Base-by-base conservation (phyloP, 2,888 invertebrate species). In the Lissocephala sabroskyi region DNA sequence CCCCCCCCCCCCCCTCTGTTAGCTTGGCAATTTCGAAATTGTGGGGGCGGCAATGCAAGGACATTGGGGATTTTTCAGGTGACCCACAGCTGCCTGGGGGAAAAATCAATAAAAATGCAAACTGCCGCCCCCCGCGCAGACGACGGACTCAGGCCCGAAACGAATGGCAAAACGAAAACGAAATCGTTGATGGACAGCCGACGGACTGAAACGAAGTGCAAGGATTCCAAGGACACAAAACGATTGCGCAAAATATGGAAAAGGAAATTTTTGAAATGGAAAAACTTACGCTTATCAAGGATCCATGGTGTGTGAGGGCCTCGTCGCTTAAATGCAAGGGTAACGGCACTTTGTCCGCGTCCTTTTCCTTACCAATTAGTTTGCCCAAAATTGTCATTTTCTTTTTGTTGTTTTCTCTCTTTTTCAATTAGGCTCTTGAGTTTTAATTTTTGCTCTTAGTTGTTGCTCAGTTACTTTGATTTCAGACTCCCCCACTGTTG, bases 381-480 rank as follows among this genome's bases (percentile, higher is more conserved):
- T 93, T 94, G 5, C 91, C 91, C 70, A 94, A 86, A 82, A 94
- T 89, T 55, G 94, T 94, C 94, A 95, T 95, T 62, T n/a, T n/a
- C n/a, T n/a, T n/a, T n/a, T n/a, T n/a, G n/a, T n/a, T n/a, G n/a
- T n/a, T n/a, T n/a, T n/a, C n/a, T n/a, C n/a, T n/a, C n/a, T n/a
- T n/a, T n/a, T n/a, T n/a, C n/a, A n/a, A n/a, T n/a, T n/a, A n/a
- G n/a, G n/a, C n/a, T n/a, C n/a, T n/a, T n/a, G n/a, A n/a, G n/a
- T n/a, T n/a, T n/a, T n/a, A n/a, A n/a, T n/a, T n/a, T n/a, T n/a
- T n/a, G n/a, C n/a, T n/a, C n/a, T n/a, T n/a, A n/a, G n/a, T n/a
- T n/a, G n/a, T n/a, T n/a, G n/a, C n/a, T n/a, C n/a, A n/a, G n/a
- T n/a, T n/a, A n/a, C n/a, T n/a, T n/a, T n/a, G n/a, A n/a, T n/a